Evolutionary conservation across 2,113 vertebrate genomes (phyloP).

Genomic region (Cephalopholis sonnerati): DNA sequence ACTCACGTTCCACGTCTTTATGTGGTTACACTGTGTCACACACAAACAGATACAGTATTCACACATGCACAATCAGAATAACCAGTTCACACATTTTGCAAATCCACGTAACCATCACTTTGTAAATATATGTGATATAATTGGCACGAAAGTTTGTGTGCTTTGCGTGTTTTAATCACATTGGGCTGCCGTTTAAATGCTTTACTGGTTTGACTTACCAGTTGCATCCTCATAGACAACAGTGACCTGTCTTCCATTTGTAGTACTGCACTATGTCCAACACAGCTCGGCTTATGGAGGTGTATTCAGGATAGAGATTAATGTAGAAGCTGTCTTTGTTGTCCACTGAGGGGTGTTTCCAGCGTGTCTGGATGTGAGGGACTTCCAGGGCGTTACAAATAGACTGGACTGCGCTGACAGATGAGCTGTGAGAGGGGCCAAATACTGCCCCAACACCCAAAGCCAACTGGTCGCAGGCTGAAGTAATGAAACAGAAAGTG

Average conservation of each 20-base stretch:
- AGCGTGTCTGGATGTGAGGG: slow-evolving; percentile 97
- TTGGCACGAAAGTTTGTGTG: background rate
- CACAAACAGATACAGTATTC: background rate
- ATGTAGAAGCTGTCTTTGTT: slow-evolving; percentile 96
- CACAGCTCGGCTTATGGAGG: slow-evolving; percentile 94
- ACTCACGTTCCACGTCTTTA: background rate
- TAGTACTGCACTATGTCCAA: slow-evolving; percentile 95
- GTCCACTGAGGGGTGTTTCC: slow-evolving; percentile 96
- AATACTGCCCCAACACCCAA: slow-evolving; percentile 96
- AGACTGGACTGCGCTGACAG: slow-evolving; percentile 96
- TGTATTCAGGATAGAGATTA: slow-evolving; percentile 96
- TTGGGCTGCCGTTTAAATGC: slow-evolving; percentile 1
- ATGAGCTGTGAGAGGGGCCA: slow-evolving; percentile 96
- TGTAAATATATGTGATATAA: background rate
- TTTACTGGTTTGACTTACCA: slow-evolving; percentile 81
- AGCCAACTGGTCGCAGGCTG: slow-evolving; percentile 97
- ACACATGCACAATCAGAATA: background rate
- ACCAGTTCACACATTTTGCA: no score
- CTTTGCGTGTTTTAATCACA: background rate
- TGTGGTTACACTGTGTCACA: background rate
- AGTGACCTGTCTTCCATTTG: slow-evolving; percentile 95
- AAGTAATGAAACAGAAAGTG: background rate
- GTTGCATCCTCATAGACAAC: slow-evolving; percentile 98
- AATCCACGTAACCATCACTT: background rate
- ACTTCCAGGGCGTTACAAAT: slow-evolving; percentile 98